Evolutionary conservation across 2,888 invertebrate genomes (phyloP), one percentile per base, ranked within the genome.

Genomic region (Pheosia gnoma): DNA sequence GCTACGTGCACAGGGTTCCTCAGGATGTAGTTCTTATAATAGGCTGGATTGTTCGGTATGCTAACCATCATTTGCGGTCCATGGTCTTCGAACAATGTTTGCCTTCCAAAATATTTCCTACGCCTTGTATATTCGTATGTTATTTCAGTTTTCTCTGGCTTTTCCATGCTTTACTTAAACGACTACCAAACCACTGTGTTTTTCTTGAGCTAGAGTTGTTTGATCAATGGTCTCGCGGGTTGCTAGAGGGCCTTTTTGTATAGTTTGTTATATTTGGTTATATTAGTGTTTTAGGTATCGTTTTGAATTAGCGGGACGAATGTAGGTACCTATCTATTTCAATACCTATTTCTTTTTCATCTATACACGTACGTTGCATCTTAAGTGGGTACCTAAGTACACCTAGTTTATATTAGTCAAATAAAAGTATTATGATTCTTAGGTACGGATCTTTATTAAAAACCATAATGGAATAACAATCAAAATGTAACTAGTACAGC

Each of bases 101-200:
- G 96, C 71, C 94, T 94, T 0, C 97, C 97, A 83, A 96, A 97
- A 67, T 96, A 94, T 69, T 94, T 94, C 53, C 97, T 94, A 71
- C 95, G 95, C 84, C 95, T 96, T 66, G 95, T 95, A 80, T 96
- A 97, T 82, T 93, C 93, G 70, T 90, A 92, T 0, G 83, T 84
- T 0, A 89, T 61, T 74, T 92, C 92, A 10, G 68, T 73, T 80
- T 90, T 91, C 64, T 93, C 92, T 61, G 82, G 81, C 72, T 88
- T 91, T 51, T 92, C 91, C 83, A 90, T 89, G 67, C 63, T 82
- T 66, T 47, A 4, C 55, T 38, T 13, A 9, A 54, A 7, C 11
- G 5, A 9, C 10, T 49, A 41, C 2, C 13, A 52, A 47, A n/a
- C 51, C 25, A 5, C 5, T 25, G 51, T 47, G 4, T 47, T 47